These are phyloP conservation scores for Cladorhizidae sp. DNA, from an alignment of 37 sponge, comb jelly and placozoan genomes.

Conservation along the genomic window DNA sequence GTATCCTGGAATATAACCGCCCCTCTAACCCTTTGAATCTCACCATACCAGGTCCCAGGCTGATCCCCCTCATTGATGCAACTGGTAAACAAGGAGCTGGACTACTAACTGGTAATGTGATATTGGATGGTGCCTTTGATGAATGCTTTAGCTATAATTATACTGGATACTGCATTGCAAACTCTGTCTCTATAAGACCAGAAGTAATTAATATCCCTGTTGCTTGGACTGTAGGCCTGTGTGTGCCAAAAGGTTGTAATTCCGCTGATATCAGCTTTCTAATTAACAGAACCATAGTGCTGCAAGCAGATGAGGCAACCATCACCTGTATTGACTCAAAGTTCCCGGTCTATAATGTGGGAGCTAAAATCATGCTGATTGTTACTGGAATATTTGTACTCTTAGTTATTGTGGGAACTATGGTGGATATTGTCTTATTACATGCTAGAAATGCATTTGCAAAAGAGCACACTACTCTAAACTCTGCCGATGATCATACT, in stretches of 20 bases:
- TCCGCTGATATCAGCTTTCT: constrained; percentile 3
- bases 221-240: constrained; percentile 13
- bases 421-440: constrained; percentile 1
- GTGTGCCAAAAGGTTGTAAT: constrained; percentile 36
- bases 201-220: not conserved
- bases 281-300: not conserved
- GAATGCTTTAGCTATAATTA: constrained; percentile 46
- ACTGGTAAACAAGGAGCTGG: constrained; percentile 39
- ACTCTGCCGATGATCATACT: not conserved
- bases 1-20: not conserved
- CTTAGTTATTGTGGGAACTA: constrained; percentile 18
- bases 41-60: not conserved
- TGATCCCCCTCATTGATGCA: constrained; percentile 9
- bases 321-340: not conserved
- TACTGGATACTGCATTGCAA: constrained; percentile 44
- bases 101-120: constrained; percentile 44
- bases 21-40: not conserved
- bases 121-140: constrained; percentile 53
- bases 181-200: too few species aligned
- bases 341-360: constrained; percentile 21
- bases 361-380: constrained; percentile 60
- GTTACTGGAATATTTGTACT: constrained; percentile 42
- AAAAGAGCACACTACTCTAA: not conserved
- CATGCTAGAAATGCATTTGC: not conserved
- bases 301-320: not conserved